Evolutionary conservation across 2,888 invertebrate species (phyloP), one percentile per base, ranked within the genome.

Genomic region (Helleia helle): DNA sequence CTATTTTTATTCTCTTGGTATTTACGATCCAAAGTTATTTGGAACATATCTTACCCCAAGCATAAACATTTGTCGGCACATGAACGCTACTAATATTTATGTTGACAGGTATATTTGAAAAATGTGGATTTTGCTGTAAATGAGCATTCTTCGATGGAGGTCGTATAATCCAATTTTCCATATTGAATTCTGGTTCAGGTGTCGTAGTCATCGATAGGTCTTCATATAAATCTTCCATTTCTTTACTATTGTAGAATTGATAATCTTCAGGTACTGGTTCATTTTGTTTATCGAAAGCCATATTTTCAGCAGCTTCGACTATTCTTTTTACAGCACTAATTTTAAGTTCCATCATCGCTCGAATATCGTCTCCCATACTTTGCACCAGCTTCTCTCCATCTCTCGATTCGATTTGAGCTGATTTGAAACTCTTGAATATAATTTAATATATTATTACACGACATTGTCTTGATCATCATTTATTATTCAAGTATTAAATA

Each of bases 11-110:
- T 22, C 22, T 2, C n/a, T n/a, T n/a, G 6, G 4, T 18, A 18
- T 18, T 18, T 18, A 22, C 22, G 22, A 22, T n/a, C n/a, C n/a
- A n/a, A n/a, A n/a, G 8, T 30, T 36, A 3, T 43, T 12, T 37
- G n/a, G n/a, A n/a, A n/a, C n/a, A n/a, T n/a, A n/a, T 58, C 76
- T 68, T 80, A 92, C 92, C 92, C 88, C 93, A 88, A 62, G 96
- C 95, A 72, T 93, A 97, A 43, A 98, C 96, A 74, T 97, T 97
- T 47, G 96, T 96, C 22, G 98, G 97, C 36, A 98, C 95, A 70
- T 97, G 97, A 28, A 97, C 95, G 48, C 96, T 93, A 62, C 95
- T 95, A 65, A 91, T 87, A 64, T 89, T 92, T 27, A 89, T 88
- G 67, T 94, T 95, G 17, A 93, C 91, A 17, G 89, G 88, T 47